phyloP scores from a whole-genome alignment of 2,888 invertebrate genomes.

The Chymomyza fuscimana region DNA sequence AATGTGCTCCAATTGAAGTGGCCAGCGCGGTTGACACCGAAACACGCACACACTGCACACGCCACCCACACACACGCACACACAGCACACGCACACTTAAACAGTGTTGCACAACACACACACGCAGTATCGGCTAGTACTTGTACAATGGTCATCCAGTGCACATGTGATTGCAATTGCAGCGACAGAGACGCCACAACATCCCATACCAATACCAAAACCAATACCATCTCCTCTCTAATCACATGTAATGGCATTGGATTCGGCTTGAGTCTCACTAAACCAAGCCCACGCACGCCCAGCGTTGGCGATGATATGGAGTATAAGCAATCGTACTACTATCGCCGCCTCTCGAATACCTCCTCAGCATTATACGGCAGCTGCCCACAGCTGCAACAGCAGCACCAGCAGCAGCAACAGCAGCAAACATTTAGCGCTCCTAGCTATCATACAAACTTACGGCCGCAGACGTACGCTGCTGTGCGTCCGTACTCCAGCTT shows the following conservation, averaged over 20 bases:
- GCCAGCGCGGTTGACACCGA: constrained; percentile 4
- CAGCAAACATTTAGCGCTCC: constrained; percentile 8
- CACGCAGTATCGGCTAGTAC: constrained; percentile 1
- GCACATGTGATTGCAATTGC: constrained; percentile 78
- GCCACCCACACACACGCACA: constrained; percentile 10
- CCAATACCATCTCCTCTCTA: constrained; percentile 25
- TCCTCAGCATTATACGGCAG: constrained; percentile 76
- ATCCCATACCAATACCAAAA: constrained; percentile 44
- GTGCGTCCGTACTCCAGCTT: constrained; percentile 58
- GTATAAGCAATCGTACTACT: constrained; percentile 64
- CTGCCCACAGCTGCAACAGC: constrained; percentile 74
- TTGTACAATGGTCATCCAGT: constrained; percentile 76
- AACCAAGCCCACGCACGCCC: constrained; percentile 33
- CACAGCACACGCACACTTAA: constrained; percentile 7
- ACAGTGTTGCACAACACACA: background rate
- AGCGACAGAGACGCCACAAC: constrained; percentile 60
- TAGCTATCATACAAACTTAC: background rate
- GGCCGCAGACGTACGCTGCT: constrained; percentile 39
- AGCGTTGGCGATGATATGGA: constrained; percentile 73
- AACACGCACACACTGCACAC: background rate
- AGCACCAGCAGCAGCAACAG: constrained; percentile 12
- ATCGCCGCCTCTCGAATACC: constrained; percentile 74
- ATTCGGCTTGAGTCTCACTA: background rate
- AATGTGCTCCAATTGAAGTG: constrained; percentile 18
- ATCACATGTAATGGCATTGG: constrained; percentile 3